A percentile compares a stretch with the other conserved stretches of the same genome.
Conservation (phyloP, 2,797 vertebrate genomes). For the Kryptopterus vitreolus region DNA sequence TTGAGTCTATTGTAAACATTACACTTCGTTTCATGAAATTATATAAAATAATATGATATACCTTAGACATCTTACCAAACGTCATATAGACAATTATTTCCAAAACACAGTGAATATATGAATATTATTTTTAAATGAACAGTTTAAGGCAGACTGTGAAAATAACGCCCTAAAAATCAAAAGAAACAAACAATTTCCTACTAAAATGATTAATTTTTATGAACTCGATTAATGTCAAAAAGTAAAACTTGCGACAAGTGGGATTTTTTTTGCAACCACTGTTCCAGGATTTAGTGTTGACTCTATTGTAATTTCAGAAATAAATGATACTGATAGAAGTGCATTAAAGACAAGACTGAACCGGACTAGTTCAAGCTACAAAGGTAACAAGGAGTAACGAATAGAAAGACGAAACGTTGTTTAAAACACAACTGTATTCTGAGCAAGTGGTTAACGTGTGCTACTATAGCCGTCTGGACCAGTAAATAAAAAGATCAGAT, state of each 20-base stretch:
- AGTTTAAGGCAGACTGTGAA: background rate
- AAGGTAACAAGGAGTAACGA: background rate
- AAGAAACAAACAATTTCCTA: background rate
- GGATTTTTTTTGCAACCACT: conserved; percentile 42
- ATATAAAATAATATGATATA: background rate
- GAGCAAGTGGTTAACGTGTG: background rate
- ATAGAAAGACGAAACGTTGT: background rate
- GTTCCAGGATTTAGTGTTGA: conserved; percentile 38
- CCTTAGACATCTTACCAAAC: too few species aligned
- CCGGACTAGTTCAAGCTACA: background rate
- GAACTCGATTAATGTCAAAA: conserved; percentile 12
- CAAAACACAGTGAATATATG: background rate
- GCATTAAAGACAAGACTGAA: background rate
- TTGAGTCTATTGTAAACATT: conserved; percentile 59
- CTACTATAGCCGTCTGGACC: background rate
- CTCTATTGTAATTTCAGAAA: background rate
- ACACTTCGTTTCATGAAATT: background rate
- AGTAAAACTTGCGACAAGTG: conserved; percentile 43
- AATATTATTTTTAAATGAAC: background rate
- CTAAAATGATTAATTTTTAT: background rate
- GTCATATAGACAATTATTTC: rapidly evolving
- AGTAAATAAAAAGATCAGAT: background rate
- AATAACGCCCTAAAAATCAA: background rate
- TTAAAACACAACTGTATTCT: background rate
- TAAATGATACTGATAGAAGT: background rate